Base-by-base conservation (phyloP, 1,140 invertebrate genomes). In the Nautilus pompilius region DNA sequence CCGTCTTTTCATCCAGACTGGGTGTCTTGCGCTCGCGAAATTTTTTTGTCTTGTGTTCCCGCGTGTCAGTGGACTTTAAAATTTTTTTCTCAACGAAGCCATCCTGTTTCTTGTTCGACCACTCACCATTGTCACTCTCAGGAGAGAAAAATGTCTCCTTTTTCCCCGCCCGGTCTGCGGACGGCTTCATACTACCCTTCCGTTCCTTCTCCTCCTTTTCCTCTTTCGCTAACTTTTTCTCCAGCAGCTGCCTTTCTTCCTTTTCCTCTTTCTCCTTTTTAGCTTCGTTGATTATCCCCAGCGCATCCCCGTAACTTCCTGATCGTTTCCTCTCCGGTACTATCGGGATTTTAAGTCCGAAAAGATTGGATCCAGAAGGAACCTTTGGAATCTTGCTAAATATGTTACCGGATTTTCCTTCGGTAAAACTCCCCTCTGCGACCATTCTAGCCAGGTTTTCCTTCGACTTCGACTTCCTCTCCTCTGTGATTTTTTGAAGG, bases 401-500 rank as follows among this genome's bases (percentile, higher is more conserved):
- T 30, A 72, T 72, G 46, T 69, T 65, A 30, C 62, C 60, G 20
- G 60, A 49, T 33, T 63, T 69, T 34, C 73, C 68, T 32, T 57
- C 62, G n/a, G 66, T 62, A 5, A 36, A 55, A 48, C 69, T 65
- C 29, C 68, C 70, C 22, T 66, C 53, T 15, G 68, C 33, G 49
- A 67, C 66, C 36, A 55, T 63, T 26, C 76, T 72, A 36, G 67
- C 71, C 10, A 73, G 56, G 46, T 74, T 74, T 57, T 75, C 74
- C 55, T 62, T 63, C 8, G 75, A 71, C 51, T 71, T 69, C 22
- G 71, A 70, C 55, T 77, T 78, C 36, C 70, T 65, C 65, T 79
- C 77, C 58, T 79, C 77, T 13, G 78, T 75, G 13, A 80, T 80
- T 62, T 70, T 74, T 8, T 78, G 78, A 3, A 80, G 61, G 29